These are phyloP conservation scores for Kobus ellipsiprymnus DNA, from an alignment of 2,113 vertebrate species.

Conservation along the genomic window DNA sequence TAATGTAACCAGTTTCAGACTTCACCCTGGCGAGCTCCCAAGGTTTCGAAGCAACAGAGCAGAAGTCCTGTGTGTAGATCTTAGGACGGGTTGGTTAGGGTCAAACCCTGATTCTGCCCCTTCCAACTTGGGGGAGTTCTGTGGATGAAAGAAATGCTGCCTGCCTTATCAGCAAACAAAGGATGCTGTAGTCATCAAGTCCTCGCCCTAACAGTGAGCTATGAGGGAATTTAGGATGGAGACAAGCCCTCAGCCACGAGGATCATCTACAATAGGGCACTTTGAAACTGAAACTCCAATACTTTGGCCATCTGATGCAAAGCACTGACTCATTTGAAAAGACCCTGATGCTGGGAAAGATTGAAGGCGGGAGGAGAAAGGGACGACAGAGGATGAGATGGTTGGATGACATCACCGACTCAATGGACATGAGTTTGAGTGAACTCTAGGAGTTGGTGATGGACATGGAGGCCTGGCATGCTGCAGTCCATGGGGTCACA, in stretches of 20 bases:
- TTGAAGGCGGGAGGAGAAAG: too few species aligned
- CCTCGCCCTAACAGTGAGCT: neutral
- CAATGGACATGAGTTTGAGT: too few species aligned
- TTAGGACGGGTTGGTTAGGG: fast-evolving
- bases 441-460: too few species aligned
- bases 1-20: neutral
- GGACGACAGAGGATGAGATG: too few species aligned
- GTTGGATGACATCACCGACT: too few species aligned
- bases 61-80: neutral
- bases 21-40: neutral
- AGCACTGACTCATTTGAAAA: too few species aligned
- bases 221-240: neutral
- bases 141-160: neutral
- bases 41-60: neutral
- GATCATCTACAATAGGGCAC: neutral
- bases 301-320: too few species aligned
- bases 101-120: neutral
- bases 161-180: neutral
- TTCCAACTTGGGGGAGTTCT: neutral
- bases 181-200: neutral
- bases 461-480: too few species aligned
- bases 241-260: neutral
- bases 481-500: too few species aligned
- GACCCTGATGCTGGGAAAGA: too few species aligned
- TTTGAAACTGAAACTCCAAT: neutral